These are phyloP conservation scores for Ptychochromis oligacanthus DNA, from an alignment of 2,113 vertebrate species.

Conservation along the genomic window DNA sequence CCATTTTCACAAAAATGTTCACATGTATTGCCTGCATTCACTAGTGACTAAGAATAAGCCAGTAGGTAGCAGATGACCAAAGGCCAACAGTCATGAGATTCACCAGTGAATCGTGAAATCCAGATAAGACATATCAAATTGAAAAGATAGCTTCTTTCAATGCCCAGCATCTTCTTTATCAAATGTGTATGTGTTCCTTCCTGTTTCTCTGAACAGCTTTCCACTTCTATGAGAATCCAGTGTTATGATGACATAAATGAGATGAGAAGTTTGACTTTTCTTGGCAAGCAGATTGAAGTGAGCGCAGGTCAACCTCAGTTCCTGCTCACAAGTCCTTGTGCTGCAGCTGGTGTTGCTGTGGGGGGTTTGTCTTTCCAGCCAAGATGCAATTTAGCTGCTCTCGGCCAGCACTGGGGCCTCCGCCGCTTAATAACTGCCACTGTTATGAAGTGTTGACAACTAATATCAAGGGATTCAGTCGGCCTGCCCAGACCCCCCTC, in stretches of 20 bases:
- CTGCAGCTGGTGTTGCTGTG: constrained; percentile 62
- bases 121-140: no score
- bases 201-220: neutral
- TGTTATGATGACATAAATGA: neutral
- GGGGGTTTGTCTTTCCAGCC: constrained; percentile 66
- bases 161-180: neutral
- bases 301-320: constrained; percentile 1
- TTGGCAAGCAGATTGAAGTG: neutral
- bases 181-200: neutral
- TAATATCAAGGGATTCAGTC: constrained; percentile 83
- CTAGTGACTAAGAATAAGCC: no score
- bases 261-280: constrained; percentile 7
- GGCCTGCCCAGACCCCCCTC: constrained; percentile 62
- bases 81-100: no score
- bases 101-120: no score
- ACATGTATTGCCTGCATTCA: no score
- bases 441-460: constrained; percentile 93
- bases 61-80: no score
- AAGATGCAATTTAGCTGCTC: constrained; percentile 96
- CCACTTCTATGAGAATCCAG: neutral
- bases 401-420: constrained; percentile 84
- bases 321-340: neutral
- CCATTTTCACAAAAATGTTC: no score
- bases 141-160: no score
- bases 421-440: constrained; percentile 98